Evolutionary conservation across 2,888 invertebrate genomes (phyloP).

Genomic region (Chydorus sphaericus): DNA sequence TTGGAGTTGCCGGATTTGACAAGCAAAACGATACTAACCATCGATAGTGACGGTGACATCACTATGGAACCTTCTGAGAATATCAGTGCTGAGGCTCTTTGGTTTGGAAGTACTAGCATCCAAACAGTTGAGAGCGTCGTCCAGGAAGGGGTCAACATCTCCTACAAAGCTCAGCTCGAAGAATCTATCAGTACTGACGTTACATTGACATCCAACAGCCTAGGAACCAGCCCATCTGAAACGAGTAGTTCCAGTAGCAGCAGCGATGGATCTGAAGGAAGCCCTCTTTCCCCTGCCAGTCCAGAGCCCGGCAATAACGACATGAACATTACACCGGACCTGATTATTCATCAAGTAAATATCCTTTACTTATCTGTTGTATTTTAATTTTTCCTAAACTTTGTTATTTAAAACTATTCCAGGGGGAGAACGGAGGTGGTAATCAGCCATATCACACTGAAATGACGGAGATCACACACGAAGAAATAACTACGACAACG

Average conservation of each 20-base stretch:
- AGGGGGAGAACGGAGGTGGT: neutral
- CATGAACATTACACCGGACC: neutral
- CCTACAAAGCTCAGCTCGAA: neutral
- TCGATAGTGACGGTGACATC: neutral
- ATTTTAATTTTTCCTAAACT: neutral
- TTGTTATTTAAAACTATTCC: no score
- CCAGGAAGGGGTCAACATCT: neutral
- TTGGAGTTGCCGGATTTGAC: neutral
- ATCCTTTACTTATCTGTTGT: neutral
- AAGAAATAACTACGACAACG: neutral
- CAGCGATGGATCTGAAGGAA: neutral
- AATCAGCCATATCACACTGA: neutral
- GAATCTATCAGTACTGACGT: slow-evolving; percentile 1
- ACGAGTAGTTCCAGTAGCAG: neutral
- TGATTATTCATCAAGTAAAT: neutral
- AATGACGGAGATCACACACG: slow-evolving; percentile 1
- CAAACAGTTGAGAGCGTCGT: slow-evolving; percentile 3
- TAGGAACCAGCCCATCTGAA: slow-evolving; percentile 12
- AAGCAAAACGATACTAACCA: neutral
- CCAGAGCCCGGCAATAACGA: neutral
- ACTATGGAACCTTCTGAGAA: neutral
- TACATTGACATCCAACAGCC: slow-evolving; percentile 7
- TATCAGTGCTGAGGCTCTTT: neutral
- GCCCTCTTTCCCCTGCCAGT: slow-evolving; percentile 1
- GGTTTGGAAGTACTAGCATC: slow-evolving; percentile 1